phyloP scores from a whole-genome alignment of 2,797 vertebrate species.

The Gallinago nigripennis region DNA sequence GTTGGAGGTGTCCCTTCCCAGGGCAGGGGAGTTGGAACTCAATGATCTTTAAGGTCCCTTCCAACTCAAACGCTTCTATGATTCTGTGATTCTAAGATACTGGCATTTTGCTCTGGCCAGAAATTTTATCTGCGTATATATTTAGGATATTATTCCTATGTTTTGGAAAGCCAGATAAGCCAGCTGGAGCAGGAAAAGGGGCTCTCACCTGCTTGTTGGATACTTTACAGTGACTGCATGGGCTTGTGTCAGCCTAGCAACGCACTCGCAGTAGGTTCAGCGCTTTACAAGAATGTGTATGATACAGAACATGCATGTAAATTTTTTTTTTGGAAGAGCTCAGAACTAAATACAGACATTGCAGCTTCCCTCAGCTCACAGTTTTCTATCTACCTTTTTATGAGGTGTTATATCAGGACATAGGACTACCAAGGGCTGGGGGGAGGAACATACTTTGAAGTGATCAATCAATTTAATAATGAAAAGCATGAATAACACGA shows the following conservation, averaged over 20 bases:
- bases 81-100: background rate
- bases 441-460: background rate
- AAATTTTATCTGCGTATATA: background rate
- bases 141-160: background rate
- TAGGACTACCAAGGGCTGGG: accelerated
- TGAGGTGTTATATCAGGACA: background rate
- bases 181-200: background rate
- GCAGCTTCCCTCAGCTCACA: background rate
- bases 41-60: too few species aligned
- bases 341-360: background rate
- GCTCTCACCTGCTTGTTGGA: background rate
- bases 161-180: background rate
- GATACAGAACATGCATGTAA: background rate
- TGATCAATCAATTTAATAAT: background rate
- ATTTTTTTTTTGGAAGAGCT: background rate
- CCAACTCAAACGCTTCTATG: too few species aligned
- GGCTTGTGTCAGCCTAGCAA: background rate
- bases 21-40: too few species aligned
- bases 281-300: background rate
- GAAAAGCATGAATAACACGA: background rate
- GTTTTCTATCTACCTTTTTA: background rate
- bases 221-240: background rate
- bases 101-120: background rate
- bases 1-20: too few species aligned
- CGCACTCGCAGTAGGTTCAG: background rate